Base-by-base conservation (phyloP, 1,140 invertebrate species). In the Alviniconcha marisindica region DNA sequence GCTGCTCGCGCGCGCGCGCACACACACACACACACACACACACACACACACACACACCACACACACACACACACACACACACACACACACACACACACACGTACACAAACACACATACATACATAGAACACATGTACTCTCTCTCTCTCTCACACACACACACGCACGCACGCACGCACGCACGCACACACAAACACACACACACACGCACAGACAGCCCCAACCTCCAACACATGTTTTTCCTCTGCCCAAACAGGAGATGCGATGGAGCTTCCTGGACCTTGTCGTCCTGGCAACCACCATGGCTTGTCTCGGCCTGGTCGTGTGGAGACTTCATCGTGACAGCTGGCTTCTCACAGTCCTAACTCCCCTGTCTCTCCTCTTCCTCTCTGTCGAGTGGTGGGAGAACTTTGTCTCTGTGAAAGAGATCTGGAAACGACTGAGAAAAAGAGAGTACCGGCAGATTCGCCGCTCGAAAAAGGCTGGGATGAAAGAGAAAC, bases 381-480 rank as follows among this genome's bases (percentile, higher is more conserved):
- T 90, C 14, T 82, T 91, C 28, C 85, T 90, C 12, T 92, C 91
- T 0, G 21, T 90, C 0, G 79, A 74, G 3, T 92, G 90, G 88
- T 91, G 91, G 90, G 91, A 92, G 77, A 92, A 92, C 77, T 92
- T 89, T 78, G 88, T 91, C n/a, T 85, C 77, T 81, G 60, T 69
- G 79, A 51, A 42, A 76, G 66, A 83, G 44, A 21, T 24, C 4
- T 54, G 54, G 73, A 60, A 82, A 42, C 44, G 21, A 7, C 21
- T 28, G 54, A 18, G 71, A 31, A 1, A 42, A 97, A 0, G 96
- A 96, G 74, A 40, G 95, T 95, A 82, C 82, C 74, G 82, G 71
- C 51, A 38, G 77, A 54, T 40, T n/a, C 51, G 51, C 18, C 44
- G 36, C 21, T 1, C 3, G 0, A 76, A n/a, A 38, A 1, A 15